Percentiles rank a stretch among this genome's conserved stretches.
These are phyloP conservation scores for Hydractinia symbiolongicarpus DNA, from an alignment of 30 jellyfish, hydroid and myxozoan genomes.

Conservation along the genomic window DNA sequence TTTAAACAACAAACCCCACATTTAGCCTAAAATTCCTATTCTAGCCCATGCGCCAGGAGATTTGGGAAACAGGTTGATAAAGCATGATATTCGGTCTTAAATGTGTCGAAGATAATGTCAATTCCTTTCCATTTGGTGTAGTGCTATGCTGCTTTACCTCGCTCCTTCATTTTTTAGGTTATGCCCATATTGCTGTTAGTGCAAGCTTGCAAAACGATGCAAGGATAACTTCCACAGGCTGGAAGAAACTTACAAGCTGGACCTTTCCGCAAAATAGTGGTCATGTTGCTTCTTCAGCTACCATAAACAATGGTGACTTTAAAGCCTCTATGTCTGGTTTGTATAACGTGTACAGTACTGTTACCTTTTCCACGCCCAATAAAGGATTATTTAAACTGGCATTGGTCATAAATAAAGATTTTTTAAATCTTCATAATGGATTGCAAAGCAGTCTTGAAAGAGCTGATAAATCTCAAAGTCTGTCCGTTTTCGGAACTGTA, in stretches of 20 bases:
- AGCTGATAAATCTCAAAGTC: conserved; percentile 49
- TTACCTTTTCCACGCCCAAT: conserved; percentile 56
- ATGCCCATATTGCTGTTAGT: conserved; percentile 45
- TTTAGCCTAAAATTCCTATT: too few relatives aligned
- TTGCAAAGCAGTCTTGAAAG: conserved; percentile 40
- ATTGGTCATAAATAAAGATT: conserved; percentile 38
- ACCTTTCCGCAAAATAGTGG: conserved; percentile 48
- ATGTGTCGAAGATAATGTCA: too few relatives aligned
- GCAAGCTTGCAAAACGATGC: conserved; percentile 29
- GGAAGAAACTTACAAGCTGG: conserved; percentile 71
- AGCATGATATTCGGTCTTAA: too few relatives aligned
- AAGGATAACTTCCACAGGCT: conserved; percentile 43
- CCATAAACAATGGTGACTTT: conserved; percentile 38
- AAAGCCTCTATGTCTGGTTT: conserved; percentile 44
- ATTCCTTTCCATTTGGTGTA: neutral
- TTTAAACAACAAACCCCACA: too few relatives aligned
- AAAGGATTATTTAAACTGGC: conserved; percentile 44
- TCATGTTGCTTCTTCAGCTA: conserved; percentile 41
- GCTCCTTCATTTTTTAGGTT: conserved; percentile 15
- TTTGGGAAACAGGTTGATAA: too few relatives aligned
- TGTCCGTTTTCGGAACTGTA: conserved; percentile 54
- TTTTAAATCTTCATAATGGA: conserved; percentile 41
- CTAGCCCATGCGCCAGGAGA: too few relatives aligned
- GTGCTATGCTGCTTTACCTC: neutral
- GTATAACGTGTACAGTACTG: conserved; percentile 41